These are phyloP conservation scores for Cyprinella venusta DNA, from an alignment of 2,797 vertebrate genomes.

Conservation along the genomic window DNA sequence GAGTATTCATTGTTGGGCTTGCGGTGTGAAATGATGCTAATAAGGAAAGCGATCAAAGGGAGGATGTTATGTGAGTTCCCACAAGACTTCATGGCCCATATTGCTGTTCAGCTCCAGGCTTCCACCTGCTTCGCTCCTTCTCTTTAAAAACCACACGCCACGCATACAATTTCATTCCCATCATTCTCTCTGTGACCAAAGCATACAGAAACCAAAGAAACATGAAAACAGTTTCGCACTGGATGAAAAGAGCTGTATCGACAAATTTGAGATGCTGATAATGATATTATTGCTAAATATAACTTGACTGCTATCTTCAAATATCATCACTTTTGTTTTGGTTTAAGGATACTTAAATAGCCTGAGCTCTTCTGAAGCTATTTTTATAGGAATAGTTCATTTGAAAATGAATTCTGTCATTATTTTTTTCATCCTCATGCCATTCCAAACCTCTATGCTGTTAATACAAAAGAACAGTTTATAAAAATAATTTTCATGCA, in stretches of 20 bases:
- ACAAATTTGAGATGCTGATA: not conserved
- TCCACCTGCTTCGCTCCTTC: slow-evolving; percentile 26
- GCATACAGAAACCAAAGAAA: not conserved
- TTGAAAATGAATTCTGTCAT: not conserved
- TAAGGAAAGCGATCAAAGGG: slow-evolving; percentile 51
- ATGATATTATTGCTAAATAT: not conserved
- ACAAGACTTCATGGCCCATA: slow-evolving; percentile 50
- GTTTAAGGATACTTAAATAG: slow-evolving; percentile 1
- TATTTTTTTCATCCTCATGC: not conserved
- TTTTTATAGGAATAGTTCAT: not conserved
- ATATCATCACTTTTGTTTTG: not conserved
- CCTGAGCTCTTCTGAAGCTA: not conserved
- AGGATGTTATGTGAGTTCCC: slow-evolving; percentile 44
- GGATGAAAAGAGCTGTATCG: not conserved
- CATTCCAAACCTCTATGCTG: not conserved
- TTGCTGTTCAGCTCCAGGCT: slow-evolving; percentile 41
- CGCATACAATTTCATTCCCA: not conserved
- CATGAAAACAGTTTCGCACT: not conserved
- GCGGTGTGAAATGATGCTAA: slow-evolving; percentile 33
- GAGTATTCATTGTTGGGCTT: slow-evolving; percentile 35
- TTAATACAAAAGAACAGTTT: not conserved
- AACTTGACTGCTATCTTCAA: not conserved
- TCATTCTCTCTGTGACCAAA: not conserved
- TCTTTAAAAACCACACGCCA: slow-evolving; percentile 19
- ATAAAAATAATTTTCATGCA: not conserved